Evolutionary conservation across 2,888 invertebrate species (phyloP), one percentile per base, ranked within the genome.

Genomic region (Tenodera sinensis): DNA sequence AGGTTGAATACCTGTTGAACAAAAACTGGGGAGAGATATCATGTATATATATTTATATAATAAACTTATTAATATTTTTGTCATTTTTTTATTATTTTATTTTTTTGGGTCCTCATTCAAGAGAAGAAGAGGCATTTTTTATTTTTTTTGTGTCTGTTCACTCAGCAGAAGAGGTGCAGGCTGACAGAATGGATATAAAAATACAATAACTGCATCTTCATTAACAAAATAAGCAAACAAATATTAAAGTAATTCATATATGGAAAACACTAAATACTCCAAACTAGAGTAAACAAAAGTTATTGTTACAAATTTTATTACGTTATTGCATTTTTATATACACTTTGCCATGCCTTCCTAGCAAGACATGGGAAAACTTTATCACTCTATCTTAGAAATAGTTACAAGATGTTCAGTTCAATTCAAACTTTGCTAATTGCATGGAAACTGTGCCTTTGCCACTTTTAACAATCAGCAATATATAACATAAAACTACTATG

Each of bases 91-190:
- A 30, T 4, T 30, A 28, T 83, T 82, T 83, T 83, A 82, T 82
- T n/a, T 82, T 34, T 83, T 82, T 83, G n/a, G 34, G 82, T 83
- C 54, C 54, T 71, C 54, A 71, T 71, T 71, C 54, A 71, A 25
- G 54, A 71, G 25, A 71, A 20, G 54, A 71, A 6, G 87, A 34
- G 86, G 84, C 20, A 42, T 82, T 82, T 87, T 28, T 27, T 15
- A n/a, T 87, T 82, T 87, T 30, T 42, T 25, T 82, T 81, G 88
- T 88, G 84, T 88, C 30, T 88, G 81, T 42, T 85, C 88, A 88
- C 28, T 84, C 88, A 88, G 88, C 88, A 88, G n/a, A n/a, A 84
- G 71, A 84, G 88, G 84, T 85, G 84, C n/a, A 25, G 88, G 88
- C 27, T 28, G 25, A 81, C 54, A 28, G 34, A 84, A 85, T 71